phyloP scores from a whole-genome alignment of 2,113 vertebrate genomes.

The Catagonus wagneri region DNA sequence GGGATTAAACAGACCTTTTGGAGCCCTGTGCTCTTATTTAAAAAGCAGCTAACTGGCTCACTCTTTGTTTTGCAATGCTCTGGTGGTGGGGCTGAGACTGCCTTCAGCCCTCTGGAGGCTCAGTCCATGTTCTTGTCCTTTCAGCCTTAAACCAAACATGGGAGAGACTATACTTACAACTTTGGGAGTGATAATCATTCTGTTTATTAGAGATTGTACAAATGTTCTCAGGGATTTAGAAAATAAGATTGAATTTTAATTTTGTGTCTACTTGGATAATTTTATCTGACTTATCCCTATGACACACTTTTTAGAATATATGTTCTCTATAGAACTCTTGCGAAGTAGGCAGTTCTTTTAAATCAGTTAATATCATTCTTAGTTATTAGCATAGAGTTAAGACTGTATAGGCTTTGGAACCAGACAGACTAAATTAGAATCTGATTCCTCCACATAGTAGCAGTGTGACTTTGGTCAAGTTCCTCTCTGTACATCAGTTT shows the following conservation, averaged over 20 bases:
- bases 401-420: background rate
- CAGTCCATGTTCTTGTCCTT: background rate
- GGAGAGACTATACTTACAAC: background rate
- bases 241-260: slow-evolving; percentile 46
- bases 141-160: background rate
- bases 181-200: background rate
- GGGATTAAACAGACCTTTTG: background rate
- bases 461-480: background rate
- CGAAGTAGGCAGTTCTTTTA: background rate
- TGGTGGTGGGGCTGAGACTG: background rate
- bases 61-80: background rate
- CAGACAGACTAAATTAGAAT: background rate
- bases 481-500: background rate
- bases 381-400: background rate
- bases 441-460: background rate
- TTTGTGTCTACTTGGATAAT: slow-evolving; percentile 31
- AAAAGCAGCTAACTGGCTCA: background rate
- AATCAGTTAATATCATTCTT: background rate
- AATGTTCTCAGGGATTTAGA: background rate
- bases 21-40: background rate
- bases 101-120: background rate
- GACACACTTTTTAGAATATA: background rate
- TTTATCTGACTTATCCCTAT: background rate
- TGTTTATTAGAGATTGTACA: background rate
- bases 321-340: background rate